Base-by-base conservation (phyloP, 2,888 invertebrate species). In the Philonicus albiceps region DNA sequence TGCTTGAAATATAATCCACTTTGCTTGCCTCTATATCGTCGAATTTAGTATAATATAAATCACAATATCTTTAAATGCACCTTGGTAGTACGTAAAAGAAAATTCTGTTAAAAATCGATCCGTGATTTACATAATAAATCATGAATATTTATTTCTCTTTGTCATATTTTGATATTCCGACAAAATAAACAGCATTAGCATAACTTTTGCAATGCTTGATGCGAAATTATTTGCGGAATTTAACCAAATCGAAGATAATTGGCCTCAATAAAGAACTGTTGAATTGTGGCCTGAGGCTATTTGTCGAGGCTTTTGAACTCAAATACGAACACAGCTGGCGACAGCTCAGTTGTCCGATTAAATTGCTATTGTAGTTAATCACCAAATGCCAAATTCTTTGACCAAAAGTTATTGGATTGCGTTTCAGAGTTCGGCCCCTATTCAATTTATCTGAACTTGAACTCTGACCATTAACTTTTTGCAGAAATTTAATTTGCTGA, bases 371-470 rank as follows among this genome's bases (percentile, higher is more conserved):
- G 6, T 64, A 27, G 64, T 40, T 76, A 76, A 40, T 76, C 43
- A 76, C 76, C 34, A 22, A 37, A 40, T 40, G 76, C 76, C 76
- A 40, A 76, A 76, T 76, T 76, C 76, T 76, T 40, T 37, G 40
- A 76, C 76, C 43, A 37, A 76, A 76, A 76, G 3, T n/a, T 75
- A 75, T 76, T 76, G 40, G 76, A 40, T 76, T 76, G 76, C 22
- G 40, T 40, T 22, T 43, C 40, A 22, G 22, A n/a, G 76, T 22
- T 19, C 19, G 37, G 37, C 40, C 19, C 27, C 64, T 64, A 27
- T 22, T 27, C 7, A 64, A 64, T 64, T 64, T 11, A 27, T 64
- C 27, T 64, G 64, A 64, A 64, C 64, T 64, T 64, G 64, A 64
- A 27, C 64, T 64, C 7, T 27, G 64, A 19, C 64, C 64, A 22